Percentiles rank a stretch among this genome's conserved stretches.
These are phyloP conservation scores for Anoplopoma fimbria DNA, from an alignment of 2,113 vertebrate species.

Conservation along the genomic window DNA sequence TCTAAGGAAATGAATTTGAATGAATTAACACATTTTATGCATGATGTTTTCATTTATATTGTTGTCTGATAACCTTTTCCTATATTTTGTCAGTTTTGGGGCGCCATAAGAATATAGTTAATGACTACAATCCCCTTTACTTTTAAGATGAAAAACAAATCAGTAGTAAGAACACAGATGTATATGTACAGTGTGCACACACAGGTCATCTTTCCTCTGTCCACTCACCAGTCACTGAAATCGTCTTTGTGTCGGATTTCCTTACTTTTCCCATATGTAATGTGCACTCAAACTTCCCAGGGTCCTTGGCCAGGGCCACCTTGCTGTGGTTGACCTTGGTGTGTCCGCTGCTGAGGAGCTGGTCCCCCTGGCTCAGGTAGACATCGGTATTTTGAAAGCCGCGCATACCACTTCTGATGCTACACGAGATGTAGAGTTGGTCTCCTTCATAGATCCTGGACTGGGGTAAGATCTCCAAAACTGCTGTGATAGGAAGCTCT, in stretches of 20 bases:
- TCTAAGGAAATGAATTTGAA: not conserved
- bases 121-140: not conserved
- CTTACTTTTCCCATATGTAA: not conserved
- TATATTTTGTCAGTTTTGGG: not conserved
- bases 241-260: constrained; percentile 14
- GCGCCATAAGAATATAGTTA: not conserved
- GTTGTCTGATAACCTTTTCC: not conserved
- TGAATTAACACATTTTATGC: not conserved
- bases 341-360: constrained; percentile 4
- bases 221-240: constrained; percentile 78
- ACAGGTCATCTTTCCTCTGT: not conserved
- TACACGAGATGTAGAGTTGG: constrained; percentile 66
- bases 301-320: constrained; percentile 23
- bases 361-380: constrained; percentile 49
- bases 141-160: not conserved
- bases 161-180: not conserved
- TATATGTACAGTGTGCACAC: not conserved
- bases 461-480: constrained; percentile 65
- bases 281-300: constrained; percentile 70
- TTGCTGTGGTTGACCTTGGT: constrained; percentile 39
- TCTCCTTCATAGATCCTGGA: constrained; percentile 79
- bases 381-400: rapidly evolving
- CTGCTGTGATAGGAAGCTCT: constrained; percentile 68
- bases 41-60: not conserved
- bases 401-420: not conserved